A percentile compares a stretch with the other conserved stretches of the same genome.
These are phyloP conservation scores for Sardinella longiceps DNA, from an alignment of 2,797 vertebrate species.

Conservation along the genomic window DNA sequence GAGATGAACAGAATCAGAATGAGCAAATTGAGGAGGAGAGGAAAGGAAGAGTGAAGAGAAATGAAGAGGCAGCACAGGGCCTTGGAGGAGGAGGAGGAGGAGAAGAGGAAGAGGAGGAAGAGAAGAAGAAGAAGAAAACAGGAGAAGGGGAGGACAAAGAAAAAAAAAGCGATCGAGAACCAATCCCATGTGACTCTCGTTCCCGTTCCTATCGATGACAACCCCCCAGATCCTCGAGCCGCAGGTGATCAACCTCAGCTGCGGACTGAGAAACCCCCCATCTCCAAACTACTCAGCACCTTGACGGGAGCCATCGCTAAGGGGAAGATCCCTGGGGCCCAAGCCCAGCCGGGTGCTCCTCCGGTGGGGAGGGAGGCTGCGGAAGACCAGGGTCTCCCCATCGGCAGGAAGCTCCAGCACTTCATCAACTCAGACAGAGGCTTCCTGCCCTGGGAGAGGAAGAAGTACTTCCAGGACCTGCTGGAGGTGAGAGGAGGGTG, in stretches of 20 bases:
- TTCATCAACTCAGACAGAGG: conserved; percentile 79
- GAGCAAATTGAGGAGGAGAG: not conserved
- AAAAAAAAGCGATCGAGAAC: conserved; percentile 29
- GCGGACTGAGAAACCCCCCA: too few species aligned
- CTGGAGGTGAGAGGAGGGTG: conserved; percentile 89
- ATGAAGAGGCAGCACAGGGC: not conserved
- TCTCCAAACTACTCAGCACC: conserved; percentile 68
- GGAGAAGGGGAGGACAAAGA: conserved; percentile 29
- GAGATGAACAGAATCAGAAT: not conserved
- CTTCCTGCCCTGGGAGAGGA: conserved; percentile 96
- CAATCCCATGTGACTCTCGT: conserved; percentile 42
- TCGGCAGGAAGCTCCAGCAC: conserved; percentile 82
- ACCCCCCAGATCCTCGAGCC: conserved; percentile 17
- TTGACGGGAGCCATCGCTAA: conserved; percentile 63
- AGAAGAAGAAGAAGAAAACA: conserved; percentile 34
- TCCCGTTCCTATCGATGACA: conserved; percentile 55
- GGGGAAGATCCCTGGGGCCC: conserved; percentile 49
- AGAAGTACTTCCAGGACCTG: conserved; percentile 88
- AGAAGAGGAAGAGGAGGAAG: conserved; percentile 24
- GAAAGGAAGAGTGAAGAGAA: not conserved
- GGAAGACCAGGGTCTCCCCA: not conserved
- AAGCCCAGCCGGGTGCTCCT: conserved; percentile 36
- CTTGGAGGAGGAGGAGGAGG: not conserved
- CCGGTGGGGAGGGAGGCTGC: not conserved
- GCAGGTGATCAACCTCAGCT: conserved; percentile 43